Evolutionary conservation across 2,113 vertebrate genomes (phyloP).

Genomic region (Scatophagus argus): DNA sequence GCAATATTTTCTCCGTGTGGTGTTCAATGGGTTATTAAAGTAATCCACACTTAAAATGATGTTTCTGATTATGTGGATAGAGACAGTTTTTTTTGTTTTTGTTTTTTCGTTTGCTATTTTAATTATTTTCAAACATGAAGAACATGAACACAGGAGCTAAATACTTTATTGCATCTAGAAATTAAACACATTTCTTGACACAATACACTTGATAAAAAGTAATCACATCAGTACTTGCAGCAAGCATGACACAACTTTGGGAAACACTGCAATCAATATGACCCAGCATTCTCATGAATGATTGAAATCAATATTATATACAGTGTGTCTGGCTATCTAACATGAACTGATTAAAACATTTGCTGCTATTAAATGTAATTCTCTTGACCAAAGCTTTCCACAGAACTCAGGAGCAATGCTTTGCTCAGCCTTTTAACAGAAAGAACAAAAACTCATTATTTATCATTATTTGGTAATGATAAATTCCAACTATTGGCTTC

Average conservation of each 20-base stretch:
- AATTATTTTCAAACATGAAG: conserved; percentile 19
- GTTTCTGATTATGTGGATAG: conserved; percentile 40
- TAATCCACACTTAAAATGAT: conserved; percentile 48
- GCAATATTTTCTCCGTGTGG: conserved; percentile 40
- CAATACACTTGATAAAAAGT: conserved; percentile 43
- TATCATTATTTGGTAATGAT: too few species aligned
- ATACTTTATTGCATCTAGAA: conserved; percentile 3
- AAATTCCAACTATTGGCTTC: too few species aligned
- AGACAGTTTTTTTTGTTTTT: conserved; percentile 22
- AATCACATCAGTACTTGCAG: conserved; percentile 30
- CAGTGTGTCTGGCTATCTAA: conserved; percentile 28
- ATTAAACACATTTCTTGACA: conserved; percentile 24
- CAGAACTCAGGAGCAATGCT: too few species aligned
- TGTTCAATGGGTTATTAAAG: conserved; percentile 52
- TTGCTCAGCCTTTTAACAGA: too few species aligned
- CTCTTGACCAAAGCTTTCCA: not conserved
- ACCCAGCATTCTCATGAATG: conserved; percentile 22
- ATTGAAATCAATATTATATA: conserved; percentile 45
- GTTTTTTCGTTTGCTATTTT: not conserved
- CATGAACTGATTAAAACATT: conserved; percentile 34
- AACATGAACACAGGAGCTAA: too few species aligned
- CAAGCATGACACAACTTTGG: conserved; percentile 18
- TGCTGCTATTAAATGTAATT: conserved; percentile 10
- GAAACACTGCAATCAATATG: conserved; percentile 38
- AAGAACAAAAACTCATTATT: too few species aligned